Base-by-base conservation (phyloP, 2,113 vertebrate genomes). In the Jaculus jaculus region DNA sequence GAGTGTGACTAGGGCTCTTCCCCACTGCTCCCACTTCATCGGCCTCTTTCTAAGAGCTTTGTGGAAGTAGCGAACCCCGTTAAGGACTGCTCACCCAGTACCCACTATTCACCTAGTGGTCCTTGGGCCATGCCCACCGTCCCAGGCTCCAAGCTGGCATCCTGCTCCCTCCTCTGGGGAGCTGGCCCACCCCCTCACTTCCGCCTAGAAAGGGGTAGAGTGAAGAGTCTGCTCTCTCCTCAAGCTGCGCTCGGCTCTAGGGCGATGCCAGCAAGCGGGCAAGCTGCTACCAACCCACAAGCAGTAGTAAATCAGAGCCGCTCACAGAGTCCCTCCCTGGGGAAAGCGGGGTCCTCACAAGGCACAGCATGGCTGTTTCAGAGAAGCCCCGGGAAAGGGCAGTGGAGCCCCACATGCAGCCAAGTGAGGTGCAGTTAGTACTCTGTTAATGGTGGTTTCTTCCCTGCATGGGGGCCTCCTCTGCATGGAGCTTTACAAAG, bases 1-100 rank as follows among this genome's bases (percentile, higher is more conserved):
- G 81, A 79, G 89, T 39, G 28, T 37, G 73, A 58, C 58, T 42
- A 78, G 47, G 24, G 71, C 17, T 23, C 42, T 37, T 61, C 15
- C 12, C 11, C 2, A 47, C 42, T 47, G 42, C 17, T 7, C 17
- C 4, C 17, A 65, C 37, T 28, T 5, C 9, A 8, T 30, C n/a
- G 0, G 0, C 26, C 30, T 51, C 24, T 2, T 20, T 28, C 32
- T 16, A 2, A 61, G 47, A 4, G 24, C 2, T 32, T 20, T 74
- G 13, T 7, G 79, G 18, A 4, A 47, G 54, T 1, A 20, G 8
- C 0, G 60, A n/a, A 10, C 1, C 82, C 21, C 13, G 30, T 21
- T 28, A 28, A 37, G 34, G 15, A 54, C 54, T 51, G 12, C 51
- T n/a, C n/a, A n/a, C n/a, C n/a, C n/a, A n/a, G n/a, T n/a, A n/a